Base-by-base conservation (phyloP, 2,797 vertebrate species). In the Lepilemur septentrionalis region DNA sequence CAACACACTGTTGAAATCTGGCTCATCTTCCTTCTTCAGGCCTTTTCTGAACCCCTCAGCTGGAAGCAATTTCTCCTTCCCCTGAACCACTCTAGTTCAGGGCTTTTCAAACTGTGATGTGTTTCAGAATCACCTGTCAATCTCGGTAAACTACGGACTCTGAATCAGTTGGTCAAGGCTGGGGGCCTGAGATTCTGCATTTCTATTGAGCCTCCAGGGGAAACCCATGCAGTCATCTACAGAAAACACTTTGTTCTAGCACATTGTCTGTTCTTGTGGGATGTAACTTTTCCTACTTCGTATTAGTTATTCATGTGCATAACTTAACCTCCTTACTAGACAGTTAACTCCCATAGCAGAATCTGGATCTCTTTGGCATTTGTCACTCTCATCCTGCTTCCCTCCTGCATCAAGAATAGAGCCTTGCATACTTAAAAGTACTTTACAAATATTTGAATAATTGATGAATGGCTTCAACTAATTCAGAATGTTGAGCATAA, bases 361-460 rank as follows among this genome's bases (percentile, higher is more conserved):
- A 10, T 91, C 65, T 57, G 38, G 38, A 88, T 95, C 57, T 76
- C 84, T 30, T 87, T 88, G 78, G 43, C 72, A 73, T 91, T 57
- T 86, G 65, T 72, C 70, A 85, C 70, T 96, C 83, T 88, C n/a
- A 80, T 32, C 28, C 55, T 78, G 32, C 10, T 9, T 96, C 41
- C 46, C 30, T 94, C 32, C 8, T 90, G 57, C 23, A 93, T 69
- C 30, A 94, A 46, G 41, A 92, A 89, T 89, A 82, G 38, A 83
- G 8, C 32, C 38, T 91, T 89, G 5, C 48, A 84, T 61, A 70
- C 57, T 96, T 87, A 57, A 30, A 65, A 8, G 8, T 87, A 76
- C 38, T 94, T 91, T 93, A 83, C 89, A 94, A 81, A 52, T 96
- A 93, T 63, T 83, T 97, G 50, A 95, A 75, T 92, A 93, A 95